Conservation (phyloP, 2,113 vertebrate species). For the Crocuta crocuta region DNA sequence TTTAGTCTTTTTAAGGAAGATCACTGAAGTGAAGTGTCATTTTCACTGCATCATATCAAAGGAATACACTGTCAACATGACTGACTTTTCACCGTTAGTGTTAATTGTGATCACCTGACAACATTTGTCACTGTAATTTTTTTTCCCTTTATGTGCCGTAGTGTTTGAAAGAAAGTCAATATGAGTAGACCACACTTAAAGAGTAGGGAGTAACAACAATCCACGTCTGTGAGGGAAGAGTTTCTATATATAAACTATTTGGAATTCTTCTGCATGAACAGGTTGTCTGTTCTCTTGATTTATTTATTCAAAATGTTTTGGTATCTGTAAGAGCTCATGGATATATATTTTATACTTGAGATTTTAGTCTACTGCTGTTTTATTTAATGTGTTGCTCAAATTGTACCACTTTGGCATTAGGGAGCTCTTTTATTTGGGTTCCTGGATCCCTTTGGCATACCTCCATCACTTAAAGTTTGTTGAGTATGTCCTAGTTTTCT, state of each 20-base stretch:
- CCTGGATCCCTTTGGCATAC: background rate
- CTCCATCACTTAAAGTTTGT: background rate
- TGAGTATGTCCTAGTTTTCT: background rate
- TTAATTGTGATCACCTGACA: background rate
- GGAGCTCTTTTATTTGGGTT: background rate
- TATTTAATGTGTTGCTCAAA: background rate
- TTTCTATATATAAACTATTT: background rate
- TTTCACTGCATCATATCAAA: background rate
- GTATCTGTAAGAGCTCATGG: background rate
- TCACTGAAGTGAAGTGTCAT: background rate
- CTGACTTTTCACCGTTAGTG: background rate
- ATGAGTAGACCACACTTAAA: background rate
- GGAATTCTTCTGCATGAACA: background rate
- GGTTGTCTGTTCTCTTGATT: background rate
- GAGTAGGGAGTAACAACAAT: background rate
- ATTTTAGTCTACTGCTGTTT: background rate
- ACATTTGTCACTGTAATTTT: background rate
- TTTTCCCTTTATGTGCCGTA: background rate
- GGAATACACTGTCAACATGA: background rate
- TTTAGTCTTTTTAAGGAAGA: background rate
- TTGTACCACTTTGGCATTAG: background rate
- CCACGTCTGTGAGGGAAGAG: background rate
- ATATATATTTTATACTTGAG: background rate
- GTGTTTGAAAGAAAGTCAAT: background rate
- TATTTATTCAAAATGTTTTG: background rate